A percentile compares a stretch with the other conserved stretches of the same genome.
These are phyloP conservation scores for Fistularia commersonii DNA, from an alignment of 2,797 vertebrate genomes.

Conservation along the genomic window DNA sequence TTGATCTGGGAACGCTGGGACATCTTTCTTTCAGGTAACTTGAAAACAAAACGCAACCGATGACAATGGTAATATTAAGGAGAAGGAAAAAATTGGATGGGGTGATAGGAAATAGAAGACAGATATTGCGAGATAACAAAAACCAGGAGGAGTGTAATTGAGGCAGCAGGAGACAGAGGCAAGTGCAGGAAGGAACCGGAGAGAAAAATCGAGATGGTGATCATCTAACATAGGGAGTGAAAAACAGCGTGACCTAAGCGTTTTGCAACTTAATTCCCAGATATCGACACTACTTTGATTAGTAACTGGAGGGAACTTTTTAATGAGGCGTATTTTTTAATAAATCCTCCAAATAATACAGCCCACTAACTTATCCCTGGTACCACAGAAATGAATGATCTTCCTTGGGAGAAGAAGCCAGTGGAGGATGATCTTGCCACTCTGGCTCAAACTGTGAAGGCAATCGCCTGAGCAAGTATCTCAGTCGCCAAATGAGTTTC, in stretches of 20 bases:
- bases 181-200: slow-evolving; percentile 9
- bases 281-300: slow-evolving; percentile 70
- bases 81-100: slow-evolving; percentile 16
- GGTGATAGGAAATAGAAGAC: not conserved
- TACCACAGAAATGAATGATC: not conserved
- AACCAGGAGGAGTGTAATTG: slow-evolving; percentile 6
- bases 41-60: slow-evolving; percentile 40
- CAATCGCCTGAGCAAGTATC: slow-evolving; percentile 39
- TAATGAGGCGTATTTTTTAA: slow-evolving; percentile 75
- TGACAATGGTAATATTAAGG: slow-evolving; percentile 20
- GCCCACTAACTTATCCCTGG: slow-evolving; percentile 37
- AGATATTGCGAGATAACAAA: not conserved
- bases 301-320: slow-evolving; percentile 75
- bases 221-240: slow-evolving; percentile 10
- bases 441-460: slow-evolving; percentile 43
- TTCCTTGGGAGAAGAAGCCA: not conserved
- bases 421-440: slow-evolving; percentile 2
- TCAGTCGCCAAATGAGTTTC: slow-evolving; percentile 38
- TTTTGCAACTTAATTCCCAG: slow-evolving; percentile 67
- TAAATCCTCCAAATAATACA: slow-evolving; percentile 66
- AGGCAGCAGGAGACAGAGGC: slow-evolving; percentile 1
- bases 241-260: slow-evolving; percentile 51
- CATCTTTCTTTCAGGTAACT: slow-evolving; percentile 44
- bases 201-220: slow-evolving; percentile 5
- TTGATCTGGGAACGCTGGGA: slow-evolving; percentile 37